Percentiles rank a stretch among this genome's conserved stretches.
Evolutionary conservation across 92 coral and sea anemone genomes (phyloP).

Genomic region (Micromussa lordhowensis): DNA sequence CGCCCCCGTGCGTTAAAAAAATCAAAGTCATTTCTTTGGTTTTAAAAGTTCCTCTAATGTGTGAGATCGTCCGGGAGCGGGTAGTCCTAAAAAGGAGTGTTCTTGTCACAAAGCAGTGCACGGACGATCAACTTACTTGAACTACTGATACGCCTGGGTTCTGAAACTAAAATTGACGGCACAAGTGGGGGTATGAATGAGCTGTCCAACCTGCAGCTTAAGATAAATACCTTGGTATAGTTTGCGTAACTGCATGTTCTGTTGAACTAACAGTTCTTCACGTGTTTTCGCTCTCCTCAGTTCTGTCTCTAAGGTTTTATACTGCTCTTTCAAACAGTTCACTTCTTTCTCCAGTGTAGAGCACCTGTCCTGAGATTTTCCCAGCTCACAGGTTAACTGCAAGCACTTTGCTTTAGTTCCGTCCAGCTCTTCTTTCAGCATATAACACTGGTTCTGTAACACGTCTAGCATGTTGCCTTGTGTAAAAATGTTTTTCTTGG

Average conservation of each 20-base stretch:
- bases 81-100: too few relatives aligned
- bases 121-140: too few relatives aligned
- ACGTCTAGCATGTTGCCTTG: conserved; percentile 97
- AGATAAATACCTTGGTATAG: conserved; percentile 72
- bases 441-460: conserved; percentile 93
- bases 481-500: conserved; percentile 83
- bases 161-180: not conserved
- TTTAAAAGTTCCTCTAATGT: too few relatives aligned
- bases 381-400: conserved; percentile 76
- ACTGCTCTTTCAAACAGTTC: conserved; percentile 74
- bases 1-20: too few relatives aligned
- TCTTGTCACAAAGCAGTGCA: too few relatives aligned
- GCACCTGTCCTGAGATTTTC: conserved; percentile 75
- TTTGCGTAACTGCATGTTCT: conserved; percentile 78
- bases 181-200: not conserved
- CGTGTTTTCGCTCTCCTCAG: conserved; percentile 81
- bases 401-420: conserved; percentile 76
- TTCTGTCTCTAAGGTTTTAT: conserved; percentile 70
- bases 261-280: conserved; percentile 77
- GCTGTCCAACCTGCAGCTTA: not conserved
- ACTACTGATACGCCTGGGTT: too few relatives aligned
- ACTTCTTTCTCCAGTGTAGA: conserved; percentile 74
- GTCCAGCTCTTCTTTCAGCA: conserved; percentile 83
- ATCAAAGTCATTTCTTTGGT: too few relatives aligned
- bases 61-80: too few relatives aligned